Evolutionary conservation across 1,140 invertebrate species (phyloP), one percentile per base, ranked within the genome.

Genomic region (Drosophila nannoptera): DNA sequence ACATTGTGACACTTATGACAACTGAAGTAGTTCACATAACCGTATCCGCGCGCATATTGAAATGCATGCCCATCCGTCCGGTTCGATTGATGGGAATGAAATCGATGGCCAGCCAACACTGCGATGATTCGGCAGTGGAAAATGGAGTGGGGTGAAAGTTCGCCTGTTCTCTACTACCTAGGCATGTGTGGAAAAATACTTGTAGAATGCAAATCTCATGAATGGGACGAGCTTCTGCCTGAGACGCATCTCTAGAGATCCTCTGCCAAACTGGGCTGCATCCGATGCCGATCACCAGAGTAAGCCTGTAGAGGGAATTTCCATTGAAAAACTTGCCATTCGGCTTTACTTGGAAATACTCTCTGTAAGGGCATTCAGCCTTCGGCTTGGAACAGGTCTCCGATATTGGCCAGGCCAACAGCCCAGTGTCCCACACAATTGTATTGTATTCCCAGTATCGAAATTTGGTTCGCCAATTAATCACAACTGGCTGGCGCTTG

Each of bases 1-100:
- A 86, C 73, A 86, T 77, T 86, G 81, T 86, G 81, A 86, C 81
- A 86, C 81, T 86, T 86, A 86, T 86, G 81, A 86, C 81, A 86
- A 86, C 70, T 81, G 71, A 86, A 86, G 81, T 86, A 77, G 81
- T 81, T 69, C 81, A 81, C 81, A 86, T 86, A 86, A 86, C 81
- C 65, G 81, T 86, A 77, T 63, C 48, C 29, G 64, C 60, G 31
- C 40, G 46, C 56, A 54, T 50, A 43, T 63, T n/a, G 38, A 55
- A 32, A 33, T 38, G 33, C 54, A 54, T 75, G 52, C 22, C 58
- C 45, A 54, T 55, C 3, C 59, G 33, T 31, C 50, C 60, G n/a
- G 63, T 65, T 77, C 68, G 46, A 42, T 59, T 72, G 75, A 73
- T 78, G 78, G 78, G 69, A 83, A 69, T 75, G 71, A 78, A 83